Evolutionary conservation across 1,140 invertebrate species (phyloP), one percentile per base, ranked within the genome.

Genomic region (Lepidurus couesii): DNA sequence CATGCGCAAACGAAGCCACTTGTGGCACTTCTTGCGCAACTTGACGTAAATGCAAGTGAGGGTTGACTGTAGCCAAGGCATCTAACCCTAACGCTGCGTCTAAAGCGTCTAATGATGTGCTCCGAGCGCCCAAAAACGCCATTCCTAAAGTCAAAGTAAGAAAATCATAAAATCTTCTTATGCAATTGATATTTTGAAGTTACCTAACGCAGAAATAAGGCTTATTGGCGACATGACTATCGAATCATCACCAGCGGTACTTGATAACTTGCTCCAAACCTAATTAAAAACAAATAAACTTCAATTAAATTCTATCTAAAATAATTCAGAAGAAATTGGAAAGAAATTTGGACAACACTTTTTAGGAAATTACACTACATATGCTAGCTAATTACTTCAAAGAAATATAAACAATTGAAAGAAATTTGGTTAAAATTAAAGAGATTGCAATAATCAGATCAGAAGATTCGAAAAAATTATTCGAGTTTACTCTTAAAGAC

Each of bases 1-100:
- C 43, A 74, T 79, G 78, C 11, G 73, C 65, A 43, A 74, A 45
- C 16, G 11, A 65, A 7, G 53, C 53, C 53, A 65, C 53, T 9
- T 65, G 16, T 7, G 53, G 73, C 9, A 44, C n/a, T n/a, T 79
- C 78, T 42, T 44, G 26, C 44, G 73, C 74, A 42, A 79, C 78
- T 24, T 79, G 65, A 4, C 44, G 78, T 26, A 79, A 16, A 34
- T 79, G 78, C 4, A 79, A 45, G n/a, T 79, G 78, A 43, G 78
- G 78, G 45, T 79, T 79, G 43, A 74, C 73, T 8, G 42, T 74
- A 0, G 78, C 75, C 44, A 79, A 45, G 24, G 65, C 42, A 44
- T 79, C 78, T 24, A 79, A 45, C 5, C 78, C 78, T n/a, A 79
- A 47, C 3, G 43, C 74, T 13, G 34, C 34, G 44, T 79, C 78